Percentiles rank a stretch among this genome's conserved stretches.
Evolutionary conservation across 2,797 vertebrate genomes (phyloP).

Genomic region (Staurois parvus): DNA sequence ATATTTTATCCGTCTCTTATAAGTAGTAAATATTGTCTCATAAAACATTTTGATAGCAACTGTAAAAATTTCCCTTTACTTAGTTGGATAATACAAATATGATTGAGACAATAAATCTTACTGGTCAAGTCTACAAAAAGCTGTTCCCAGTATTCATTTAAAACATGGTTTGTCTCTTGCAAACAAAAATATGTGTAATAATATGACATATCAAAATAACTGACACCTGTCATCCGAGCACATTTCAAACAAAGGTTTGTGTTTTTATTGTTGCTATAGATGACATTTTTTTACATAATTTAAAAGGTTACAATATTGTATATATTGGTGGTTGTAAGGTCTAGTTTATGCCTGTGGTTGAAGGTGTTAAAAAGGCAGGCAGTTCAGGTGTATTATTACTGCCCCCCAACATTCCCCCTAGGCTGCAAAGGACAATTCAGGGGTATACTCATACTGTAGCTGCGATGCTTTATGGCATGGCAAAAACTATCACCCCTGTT

Average conservation of each 20-base stretch:
- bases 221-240: neutral
- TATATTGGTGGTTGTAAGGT: no score
- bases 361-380: no score
- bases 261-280: no score
- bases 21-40: constrained; percentile 35
- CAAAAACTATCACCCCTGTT: no score
- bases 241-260: neutral
- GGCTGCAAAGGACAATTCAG: no score
- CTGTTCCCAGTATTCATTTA: constrained; percentile 13
- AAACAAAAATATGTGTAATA: neutral
- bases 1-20: constrained; percentile 46
- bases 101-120: constrained; percentile 47
- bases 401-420: no score
- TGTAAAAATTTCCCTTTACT: constrained; percentile 43
- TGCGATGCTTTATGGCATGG: no score
- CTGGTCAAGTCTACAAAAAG: constrained; percentile 16
- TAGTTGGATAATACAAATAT: constrained; percentile 38
- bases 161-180: neutral
- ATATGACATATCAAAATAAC: neutral
- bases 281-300: no score
- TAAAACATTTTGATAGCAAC: constrained; percentile 51
- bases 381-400: no score
- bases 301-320: no score
- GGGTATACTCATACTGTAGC: no score
- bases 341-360: no score